Base-by-base conservation (phyloP, 2,888 invertebrate species). In the Muscina levida region DNA sequence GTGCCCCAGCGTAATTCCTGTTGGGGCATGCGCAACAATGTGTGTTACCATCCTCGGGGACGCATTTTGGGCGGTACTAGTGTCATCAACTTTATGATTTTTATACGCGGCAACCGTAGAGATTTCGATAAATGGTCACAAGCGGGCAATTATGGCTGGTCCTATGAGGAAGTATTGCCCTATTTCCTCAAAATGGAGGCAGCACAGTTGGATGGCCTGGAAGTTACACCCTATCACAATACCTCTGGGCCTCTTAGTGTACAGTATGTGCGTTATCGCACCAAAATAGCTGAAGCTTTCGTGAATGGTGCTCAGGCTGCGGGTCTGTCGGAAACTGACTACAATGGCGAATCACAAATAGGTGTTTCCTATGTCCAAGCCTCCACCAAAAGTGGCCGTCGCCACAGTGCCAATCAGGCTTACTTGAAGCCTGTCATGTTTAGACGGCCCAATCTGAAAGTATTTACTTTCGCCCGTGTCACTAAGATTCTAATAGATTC, bases 141-240 rank as follows among this genome's bases (percentile, higher is more conserved):
- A 0, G 91, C 91, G 46, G 95, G 95, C 2, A 95, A 95, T 85
- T 91, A 92, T 22, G 95, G 95, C 62, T 95, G 95, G 95, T 91
- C 94, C 1, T 93, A 92, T 85, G 85, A 91, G 1, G 92, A 93
- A 5, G 92, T 93, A 2, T 83, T 93, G 22, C 90, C 91, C 57
- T 93, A 93, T 85, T 93, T 91, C 85, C 89, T 91, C 79, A 93
- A 93, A 88, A 92, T 93, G 0, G 93, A 94, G 86, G 91, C 88
- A 77, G 91, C 92, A 51, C 82, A 83, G 10, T 91, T 93, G 19
- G 88, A 87, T 3, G 90, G 91, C 6, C 89, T 90, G 62, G 91
- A 91, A 78, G 90, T 91, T 46, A 87, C 88, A 3, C 87, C 91
- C 0, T 93, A 92, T 84, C 93, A 94, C 88, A 91, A 91, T 70